Evolutionary conservation across 2,113 vertebrate species (phyloP), one percentile per base, ranked within the genome.

Genomic region (Nannospalax galili): DNA sequence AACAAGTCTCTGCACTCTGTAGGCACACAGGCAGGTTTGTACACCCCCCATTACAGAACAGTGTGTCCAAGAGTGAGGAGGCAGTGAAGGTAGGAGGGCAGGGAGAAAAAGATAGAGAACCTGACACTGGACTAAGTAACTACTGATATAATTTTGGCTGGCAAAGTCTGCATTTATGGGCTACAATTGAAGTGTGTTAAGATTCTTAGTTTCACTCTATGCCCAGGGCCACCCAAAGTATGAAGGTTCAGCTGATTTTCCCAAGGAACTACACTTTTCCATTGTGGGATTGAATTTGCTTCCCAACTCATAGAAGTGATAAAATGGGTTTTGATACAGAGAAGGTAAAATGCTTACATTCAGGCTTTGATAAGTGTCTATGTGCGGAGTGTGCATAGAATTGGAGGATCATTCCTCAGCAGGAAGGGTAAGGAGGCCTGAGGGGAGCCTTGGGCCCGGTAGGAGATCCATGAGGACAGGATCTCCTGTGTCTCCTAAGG

Each of bases 1-100:
- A 97, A 96, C 81, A 16, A 93, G 96, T 56, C 93, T 96, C 73
- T 30, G 93, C 93, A 90, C 87, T 96, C 97, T 94, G 98, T 97
- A 98, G 96, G 96, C 37, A 79, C 85, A 32, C 0, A 19, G 72
- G 93, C 91, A 94, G 90, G 88, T 67, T 52, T 52, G 6, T 11
- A 52, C 11, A 79, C 2, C n/a, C 15, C 7, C 84, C 10, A 5
- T 10, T 17, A 84, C 22, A 93, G 94, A 96, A 90, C n/a, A 19
- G 86, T n/a, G 81, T 0, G 1, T 72, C 95, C 95, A 75, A 1
- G 19, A 1, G 0, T 11, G 48, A 24, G 78, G 75, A 48, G 86
- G 2, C 91, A 86, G 74, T 64, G 94, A n/a, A n/a, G n/a, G 84
- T 32, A 60, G 84, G n/a, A 8, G n/a, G 70, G 52, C 56, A 72